These are phyloP conservation scores for Hirundo rustica DNA, from an alignment of 2,797 vertebrate genomes.

Conservation along the genomic window DNA sequence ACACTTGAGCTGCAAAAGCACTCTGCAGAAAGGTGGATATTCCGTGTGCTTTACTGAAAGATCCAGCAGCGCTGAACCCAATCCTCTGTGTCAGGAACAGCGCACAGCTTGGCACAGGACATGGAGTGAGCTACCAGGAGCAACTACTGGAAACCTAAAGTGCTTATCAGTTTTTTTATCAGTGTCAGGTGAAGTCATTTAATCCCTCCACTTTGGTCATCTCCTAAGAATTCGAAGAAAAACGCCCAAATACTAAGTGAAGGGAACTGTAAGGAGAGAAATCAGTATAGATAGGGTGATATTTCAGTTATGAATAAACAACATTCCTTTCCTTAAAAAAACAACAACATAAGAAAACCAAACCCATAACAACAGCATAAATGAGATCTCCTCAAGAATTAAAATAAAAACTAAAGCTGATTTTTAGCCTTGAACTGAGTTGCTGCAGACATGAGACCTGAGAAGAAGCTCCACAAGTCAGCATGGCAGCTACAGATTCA, in stretches of 20 bases:
- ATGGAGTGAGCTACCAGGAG: constrained; percentile 3
- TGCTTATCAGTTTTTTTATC: not conserved
- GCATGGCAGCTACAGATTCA: not conserved
- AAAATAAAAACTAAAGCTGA: not conserved
- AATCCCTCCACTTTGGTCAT: not conserved
- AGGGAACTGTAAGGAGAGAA: not conserved
- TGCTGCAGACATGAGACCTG: not conserved
- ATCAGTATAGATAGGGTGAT: not conserved
- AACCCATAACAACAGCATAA: not conserved
- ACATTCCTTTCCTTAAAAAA: not conserved
- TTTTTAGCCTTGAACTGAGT: not conserved
- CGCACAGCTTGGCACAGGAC: not conserved
- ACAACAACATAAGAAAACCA: not conserved
- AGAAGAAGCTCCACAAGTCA: not conserved
- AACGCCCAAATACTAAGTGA: not conserved
- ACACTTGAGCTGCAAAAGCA: constrained; percentile 62
- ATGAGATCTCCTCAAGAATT: not conserved
- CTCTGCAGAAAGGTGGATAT: constrained; percentile 50
- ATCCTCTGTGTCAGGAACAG: constrained; percentile 22
- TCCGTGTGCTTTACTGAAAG: constrained; percentile 45
- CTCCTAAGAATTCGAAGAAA: not conserved
- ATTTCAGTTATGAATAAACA: constrained; percentile 28
- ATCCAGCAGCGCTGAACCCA: constrained; percentile 41
- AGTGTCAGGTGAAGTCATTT: not conserved
- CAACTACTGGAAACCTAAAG: not conserved